These are phyloP conservation scores for Albula goreensis DNA, from an alignment of 2,113 vertebrate genomes.

Conservation along the genomic window DNA sequence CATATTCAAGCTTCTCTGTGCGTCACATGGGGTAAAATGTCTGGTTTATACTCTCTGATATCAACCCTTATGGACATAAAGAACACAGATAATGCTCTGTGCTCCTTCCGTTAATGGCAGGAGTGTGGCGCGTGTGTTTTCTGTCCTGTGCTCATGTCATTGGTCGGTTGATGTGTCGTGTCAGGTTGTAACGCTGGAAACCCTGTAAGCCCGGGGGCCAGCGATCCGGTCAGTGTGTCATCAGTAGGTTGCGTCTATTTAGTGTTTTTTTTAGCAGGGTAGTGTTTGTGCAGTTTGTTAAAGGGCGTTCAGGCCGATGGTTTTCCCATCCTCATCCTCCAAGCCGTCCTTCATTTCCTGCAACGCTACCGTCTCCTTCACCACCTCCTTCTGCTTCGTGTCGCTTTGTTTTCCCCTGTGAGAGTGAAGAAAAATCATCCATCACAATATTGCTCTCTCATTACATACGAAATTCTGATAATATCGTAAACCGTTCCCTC, in stretches of 20 bases:
- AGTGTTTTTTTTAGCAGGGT: neutral
- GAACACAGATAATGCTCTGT: neutral
- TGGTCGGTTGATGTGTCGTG: neutral
- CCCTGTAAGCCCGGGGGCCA: neutral
- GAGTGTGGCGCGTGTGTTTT: neutral
- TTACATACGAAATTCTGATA: too few species aligned
- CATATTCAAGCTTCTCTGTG: neutral
- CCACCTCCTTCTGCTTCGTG: neutral
- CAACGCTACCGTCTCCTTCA: slow-evolving; percentile 13
- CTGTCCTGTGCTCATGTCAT: neutral
- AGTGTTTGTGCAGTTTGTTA: neutral
- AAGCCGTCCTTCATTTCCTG: neutral
- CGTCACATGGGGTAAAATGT: neutral
- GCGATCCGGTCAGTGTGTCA: neutral
- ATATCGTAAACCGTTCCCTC: too few species aligned
- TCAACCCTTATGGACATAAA: neutral
- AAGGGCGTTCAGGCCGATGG: neutral
- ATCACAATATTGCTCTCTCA: neutral
- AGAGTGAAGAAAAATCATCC: neutral
- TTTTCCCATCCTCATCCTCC: slow-evolving; percentile 13
- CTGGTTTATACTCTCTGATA: neutral
- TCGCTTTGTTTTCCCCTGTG: slow-evolving; percentile 15
- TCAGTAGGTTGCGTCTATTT: neutral
- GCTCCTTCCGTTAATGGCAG: neutral
- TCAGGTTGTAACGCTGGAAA: too few species aligned